Evolutionary conservation across 1,140 invertebrate species (phyloP), one percentile per base, ranked within the genome.

Genomic region (Ips nitidus): DNA sequence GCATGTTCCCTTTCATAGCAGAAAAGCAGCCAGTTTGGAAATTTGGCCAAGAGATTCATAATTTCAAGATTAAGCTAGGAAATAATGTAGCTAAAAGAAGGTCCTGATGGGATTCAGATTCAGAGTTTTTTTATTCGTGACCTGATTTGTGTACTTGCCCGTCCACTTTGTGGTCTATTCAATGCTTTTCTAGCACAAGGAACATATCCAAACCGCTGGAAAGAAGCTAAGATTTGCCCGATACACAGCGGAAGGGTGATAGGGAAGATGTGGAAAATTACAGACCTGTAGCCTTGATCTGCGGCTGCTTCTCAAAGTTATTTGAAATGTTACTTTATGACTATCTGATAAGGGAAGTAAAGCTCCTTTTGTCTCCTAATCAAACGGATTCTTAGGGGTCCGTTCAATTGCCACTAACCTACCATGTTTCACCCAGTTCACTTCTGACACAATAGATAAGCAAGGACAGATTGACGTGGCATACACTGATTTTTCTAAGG

Each of bases 211-310:
- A 22, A 22, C 22, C 22, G 6, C 52, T 64, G 62, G 43, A 64
- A 52, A 64, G 8, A 36, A 6, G 22, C 62, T 8, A 50, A 39
- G 52, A 42, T 64, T 5, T 64, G 62, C 47, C 62, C 62, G 36
- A 36, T 64, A 3, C 45, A 38, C 39, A 64, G 22, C 22, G 52
- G 38, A 56, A 36, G 7, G 62, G 62, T n/a, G 47, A 64, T 39
- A 2, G 5, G 6, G 22, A 38, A 37, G 62, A 64, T 52, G 40
- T 64, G 22, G 3, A 37, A 37, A 64, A 64, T 52, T 64, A 3
- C 36, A 7, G 62, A 5, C 52, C 62, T 1, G 52, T 63, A 52
- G 42, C 62, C 38, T 2, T 64, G 8, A 37, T 64, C 6, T 64
- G 43, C 41, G 52, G 41, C 39, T 53, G n/a, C n/a, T n/a, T n/a